Base-by-base conservation (phyloP, 2,113 vertebrate species). In the Takifugu bimaculatus region DNA sequence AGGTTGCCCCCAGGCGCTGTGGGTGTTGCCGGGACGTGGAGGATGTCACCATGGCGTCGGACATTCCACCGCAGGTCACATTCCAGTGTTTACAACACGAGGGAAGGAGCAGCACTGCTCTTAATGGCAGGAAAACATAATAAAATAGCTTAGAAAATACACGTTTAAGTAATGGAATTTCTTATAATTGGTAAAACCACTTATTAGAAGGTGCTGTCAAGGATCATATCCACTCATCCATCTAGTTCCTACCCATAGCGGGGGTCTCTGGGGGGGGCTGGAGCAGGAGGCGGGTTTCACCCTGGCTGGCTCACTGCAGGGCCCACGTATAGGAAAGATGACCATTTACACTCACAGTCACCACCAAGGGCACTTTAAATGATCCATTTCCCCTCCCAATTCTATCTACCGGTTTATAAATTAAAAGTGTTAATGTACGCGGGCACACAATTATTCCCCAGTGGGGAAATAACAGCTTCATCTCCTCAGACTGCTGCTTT, bases 1-100 rank as follows among this genome's bases (percentile, higher is more conserved):
- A 84, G 88, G 78, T 95, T 90, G 91, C 93, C 94, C 94, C 93
- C 92, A 92, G 95, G 94, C 94, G 75, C 60, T 80, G 83, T 88
- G 65, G 75, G 63, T 25, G 51, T 79, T 87, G 68, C 55, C 13
- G 50, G 79, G 78, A 70, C 50, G 61, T 57, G 70, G 76, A 83
- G 81, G 80, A 80, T 85, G 77, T 77, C 57, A 69, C 66, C 70
- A 71, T 72, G 51, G 68, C 78, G 75, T 74, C 66, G 67, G 77
- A 83, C 80, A 82, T 80, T 86, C 77, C 61, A 66, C 20, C 66
- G 76, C 75, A 79, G 86, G 81, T 81, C 82, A 84, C 79, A 87
- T 79, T 86, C 77, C 73, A 74, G 44, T 1, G 26, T 29, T 39
- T 39, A 6, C 35, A 39, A 7, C 32, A 35, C 32, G 5, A 35